A percentile compares a stretch with the other conserved stretches of the same genome.
Evolutionary conservation across 1,140 invertebrate species (phyloP).

Genomic region (Conopomorpha cramerella): DNA sequence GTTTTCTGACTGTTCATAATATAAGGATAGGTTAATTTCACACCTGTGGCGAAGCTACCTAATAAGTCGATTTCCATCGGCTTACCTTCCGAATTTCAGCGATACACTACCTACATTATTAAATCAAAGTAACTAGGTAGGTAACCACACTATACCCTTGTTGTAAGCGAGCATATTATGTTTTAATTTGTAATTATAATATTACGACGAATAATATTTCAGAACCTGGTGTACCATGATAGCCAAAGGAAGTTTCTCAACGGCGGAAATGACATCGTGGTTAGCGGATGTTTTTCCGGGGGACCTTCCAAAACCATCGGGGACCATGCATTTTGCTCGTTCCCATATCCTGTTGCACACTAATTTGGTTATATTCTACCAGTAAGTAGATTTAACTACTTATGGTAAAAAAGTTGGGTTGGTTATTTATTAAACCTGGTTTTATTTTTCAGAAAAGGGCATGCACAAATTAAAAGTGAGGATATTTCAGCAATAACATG

Average conservation of each 20-base stretch:
- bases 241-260: conserved; percentile 40
- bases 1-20: not conserved
- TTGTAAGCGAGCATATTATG: too few species aligned
- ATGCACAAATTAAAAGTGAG: conserved; percentile 33
- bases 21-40: not conserved
- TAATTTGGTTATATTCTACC: conserved; percentile 35
- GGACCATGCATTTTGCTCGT: conserved; percentile 24
- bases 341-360: conserved; percentile 25
- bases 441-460: conserved; percentile 19
- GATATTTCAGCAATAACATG: conserved; percentile 33
- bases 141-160: too few species aligned
- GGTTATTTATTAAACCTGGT: not conserved
- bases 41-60: too few species aligned
- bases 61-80: too few species aligned
- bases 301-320: conserved; percentile 31
- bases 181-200: too few species aligned
- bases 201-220: too few species aligned
- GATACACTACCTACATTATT: too few species aligned
- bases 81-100: too few species aligned
- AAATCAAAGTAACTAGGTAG: too few species aligned
- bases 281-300: conserved; percentile 31
- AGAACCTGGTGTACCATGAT: conserved; percentile 29
- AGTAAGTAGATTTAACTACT: conserved; percentile 20
- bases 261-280: conserved; percentile 47
- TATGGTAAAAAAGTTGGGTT: not conserved